These are phyloP conservation scores for Brenthis hecate DNA, from an alignment of 2,888 invertebrate genomes.

Conservation along the genomic window DNA sequence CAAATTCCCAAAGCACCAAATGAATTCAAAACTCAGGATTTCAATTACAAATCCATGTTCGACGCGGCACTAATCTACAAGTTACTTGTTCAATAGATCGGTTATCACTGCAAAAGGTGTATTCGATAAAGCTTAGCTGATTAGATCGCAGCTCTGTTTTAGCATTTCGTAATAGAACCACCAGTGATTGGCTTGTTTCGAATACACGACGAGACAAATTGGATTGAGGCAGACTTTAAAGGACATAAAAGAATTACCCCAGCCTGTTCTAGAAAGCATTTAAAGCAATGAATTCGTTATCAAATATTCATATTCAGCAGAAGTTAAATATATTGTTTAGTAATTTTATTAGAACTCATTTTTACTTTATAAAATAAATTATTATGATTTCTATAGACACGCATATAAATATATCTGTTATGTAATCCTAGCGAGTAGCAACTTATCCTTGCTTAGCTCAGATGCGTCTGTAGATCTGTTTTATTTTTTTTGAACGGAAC, in stretches of 20 bases:
- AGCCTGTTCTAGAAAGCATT: conserved; percentile 29
- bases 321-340: too few species aligned
- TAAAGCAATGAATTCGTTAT: conserved; percentile 10
- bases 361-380: too few species aligned
- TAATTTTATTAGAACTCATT: too few species aligned
- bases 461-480: too few species aligned
- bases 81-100: conserved; percentile 52
- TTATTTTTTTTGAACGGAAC: too few species aligned
- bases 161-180: conserved; percentile 62
- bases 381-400: too few species aligned
- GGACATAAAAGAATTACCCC: conserved; percentile 46
- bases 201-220: conserved; percentile 71
- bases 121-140: conserved; percentile 69
- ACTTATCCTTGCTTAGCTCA: too few species aligned
- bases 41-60: conserved; percentile 36
- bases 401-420: too few species aligned
- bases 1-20: conserved; percentile 17
- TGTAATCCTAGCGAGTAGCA: too few species aligned
- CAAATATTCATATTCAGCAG: too few species aligned
- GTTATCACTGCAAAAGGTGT: conserved; percentile 65
- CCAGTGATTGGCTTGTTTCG: conserved; percentile 74
- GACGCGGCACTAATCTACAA: conserved; percentile 30
- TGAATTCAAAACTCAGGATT: conserved; percentile 32
- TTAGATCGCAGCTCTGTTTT: conserved; percentile 59
- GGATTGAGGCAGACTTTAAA: conserved; percentile 68